Evolutionary conservation across 2,113 vertebrate genomes (phyloP).

Genomic region (Myocastor coypus): DNA sequence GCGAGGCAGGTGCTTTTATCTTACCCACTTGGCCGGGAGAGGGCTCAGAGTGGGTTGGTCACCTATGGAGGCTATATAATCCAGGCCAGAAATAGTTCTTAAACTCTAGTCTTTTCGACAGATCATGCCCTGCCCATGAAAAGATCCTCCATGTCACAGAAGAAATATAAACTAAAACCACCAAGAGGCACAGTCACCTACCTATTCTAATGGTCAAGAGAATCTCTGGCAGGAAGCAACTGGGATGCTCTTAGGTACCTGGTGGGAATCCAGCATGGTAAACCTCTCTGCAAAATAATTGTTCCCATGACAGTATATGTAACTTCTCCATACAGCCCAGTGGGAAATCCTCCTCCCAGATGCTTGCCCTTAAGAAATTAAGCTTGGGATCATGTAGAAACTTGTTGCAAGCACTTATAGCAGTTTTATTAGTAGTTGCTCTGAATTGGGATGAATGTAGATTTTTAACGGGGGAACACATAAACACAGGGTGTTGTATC

Average conservation of each 20-base stretch:
- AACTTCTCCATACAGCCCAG: background rate
- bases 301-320: background rate
- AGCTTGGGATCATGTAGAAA: background rate
- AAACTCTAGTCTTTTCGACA: background rate
- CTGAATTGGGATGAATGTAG: background rate
- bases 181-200: background rate
- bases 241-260: background rate
- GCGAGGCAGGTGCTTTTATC: background rate
- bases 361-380: background rate
- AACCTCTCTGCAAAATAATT: background rate
- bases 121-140: background rate
- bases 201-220: background rate
- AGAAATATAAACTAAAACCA: background rate
- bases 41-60: background rate
- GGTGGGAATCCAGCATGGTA: background rate
- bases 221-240: background rate
- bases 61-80: background rate
- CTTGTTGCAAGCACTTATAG: background rate
- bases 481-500: background rate
- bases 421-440: background rate
- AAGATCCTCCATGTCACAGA: background rate
- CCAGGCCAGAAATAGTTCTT: background rate
- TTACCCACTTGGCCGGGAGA: background rate
- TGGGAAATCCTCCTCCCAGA: background rate
- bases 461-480: background rate